A percentile compares a stretch with the other conserved stretches of the same genome.
Evolutionary conservation across 1,140 invertebrate species (phyloP).

Genomic region (Carcinoscorpius rotundicauda): DNA sequence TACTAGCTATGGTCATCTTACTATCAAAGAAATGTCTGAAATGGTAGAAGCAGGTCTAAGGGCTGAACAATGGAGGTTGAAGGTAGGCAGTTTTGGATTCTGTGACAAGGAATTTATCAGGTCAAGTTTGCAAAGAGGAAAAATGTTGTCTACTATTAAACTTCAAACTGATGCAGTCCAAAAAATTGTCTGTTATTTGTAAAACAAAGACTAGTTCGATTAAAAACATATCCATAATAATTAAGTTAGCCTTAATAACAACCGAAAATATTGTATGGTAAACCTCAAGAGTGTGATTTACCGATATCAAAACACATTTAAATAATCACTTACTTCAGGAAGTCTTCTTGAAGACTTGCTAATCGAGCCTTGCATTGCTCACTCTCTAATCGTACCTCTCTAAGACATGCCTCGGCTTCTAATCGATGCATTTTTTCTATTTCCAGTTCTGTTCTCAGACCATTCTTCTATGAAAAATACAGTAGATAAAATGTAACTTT

Average conservation of each 20-base stretch:
- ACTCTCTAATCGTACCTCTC: conserved; percentile 27
- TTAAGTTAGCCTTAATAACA: neutral
- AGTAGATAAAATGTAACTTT: too few relatives aligned
- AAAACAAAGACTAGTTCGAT: neutral
- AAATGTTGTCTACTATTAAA: too few relatives aligned
- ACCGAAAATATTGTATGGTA: neutral
- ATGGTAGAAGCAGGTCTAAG: too few relatives aligned
- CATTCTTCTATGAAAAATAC: conserved; percentile 8
- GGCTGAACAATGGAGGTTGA: too few relatives aligned
- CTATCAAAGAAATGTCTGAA: too few relatives aligned
- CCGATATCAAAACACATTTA: neutral
- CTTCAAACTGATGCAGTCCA: neutral
- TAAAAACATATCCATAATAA: neutral
- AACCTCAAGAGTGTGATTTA: neutral
- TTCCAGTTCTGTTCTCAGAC: conserved; percentile 25
- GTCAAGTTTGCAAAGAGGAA: too few relatives aligned
- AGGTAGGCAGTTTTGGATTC: too few relatives aligned
- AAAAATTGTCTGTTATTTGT: neutral
- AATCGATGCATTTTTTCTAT: conserved; percentile 28
- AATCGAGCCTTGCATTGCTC: conserved; percentile 26
- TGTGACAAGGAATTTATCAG: too few relatives aligned
- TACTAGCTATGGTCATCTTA: too few relatives aligned
- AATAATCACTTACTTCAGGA: conserved; percentile 25
- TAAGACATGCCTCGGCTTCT: conserved; percentile 28
- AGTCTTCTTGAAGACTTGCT: conserved; percentile 27